Evolutionary conservation across 1,140 invertebrate species (phyloP).

Genomic region (Wiebesia pumilae): DNA sequence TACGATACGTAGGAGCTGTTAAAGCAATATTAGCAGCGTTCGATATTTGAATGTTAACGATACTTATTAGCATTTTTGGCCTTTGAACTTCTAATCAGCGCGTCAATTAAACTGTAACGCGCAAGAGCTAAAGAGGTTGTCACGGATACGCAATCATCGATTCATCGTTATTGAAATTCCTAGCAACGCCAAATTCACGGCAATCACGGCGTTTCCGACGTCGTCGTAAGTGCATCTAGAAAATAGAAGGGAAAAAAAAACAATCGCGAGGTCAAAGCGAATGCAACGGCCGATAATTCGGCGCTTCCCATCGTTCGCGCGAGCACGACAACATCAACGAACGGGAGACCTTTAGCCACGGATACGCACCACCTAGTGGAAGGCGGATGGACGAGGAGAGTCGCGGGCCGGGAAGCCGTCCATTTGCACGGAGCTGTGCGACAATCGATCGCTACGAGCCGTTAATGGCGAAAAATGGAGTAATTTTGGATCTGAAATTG

Average conservation of each 20-base stretch:
- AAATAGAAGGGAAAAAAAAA: too few relatives aligned
- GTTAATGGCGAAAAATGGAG: slow-evolving; percentile 72
- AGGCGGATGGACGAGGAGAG: slow-evolving; percentile 38
- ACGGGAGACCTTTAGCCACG: background rate
- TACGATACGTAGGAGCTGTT: too few relatives aligned
- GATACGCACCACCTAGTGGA: background rate
- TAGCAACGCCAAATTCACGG: background rate
- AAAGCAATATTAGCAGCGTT: too few relatives aligned
- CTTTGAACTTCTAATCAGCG: too few relatives aligned
- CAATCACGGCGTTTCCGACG: background rate
- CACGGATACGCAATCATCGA: background rate
- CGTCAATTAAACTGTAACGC: background rate
- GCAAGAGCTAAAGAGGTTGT: background rate
- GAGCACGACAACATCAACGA: slow-evolving; percentile 12
- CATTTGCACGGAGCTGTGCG: slow-evolving; percentile 59
- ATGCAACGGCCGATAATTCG: background rate
- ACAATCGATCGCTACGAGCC: slow-evolving; percentile 59
- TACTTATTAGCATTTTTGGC: too few relatives aligned
- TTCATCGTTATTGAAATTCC: background rate
- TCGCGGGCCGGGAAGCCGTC: slow-evolving; percentile 54
- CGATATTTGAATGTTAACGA: too few relatives aligned
- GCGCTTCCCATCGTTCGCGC: background rate
- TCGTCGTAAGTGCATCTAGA: background rate
- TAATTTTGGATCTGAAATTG: slow-evolving; percentile 71
- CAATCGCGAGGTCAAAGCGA: background rate